These are phyloP conservation scores for Aplidium turbinatum DNA, from an alignment of 23 tunicate genomes.

Conservation along the genomic window DNA sequence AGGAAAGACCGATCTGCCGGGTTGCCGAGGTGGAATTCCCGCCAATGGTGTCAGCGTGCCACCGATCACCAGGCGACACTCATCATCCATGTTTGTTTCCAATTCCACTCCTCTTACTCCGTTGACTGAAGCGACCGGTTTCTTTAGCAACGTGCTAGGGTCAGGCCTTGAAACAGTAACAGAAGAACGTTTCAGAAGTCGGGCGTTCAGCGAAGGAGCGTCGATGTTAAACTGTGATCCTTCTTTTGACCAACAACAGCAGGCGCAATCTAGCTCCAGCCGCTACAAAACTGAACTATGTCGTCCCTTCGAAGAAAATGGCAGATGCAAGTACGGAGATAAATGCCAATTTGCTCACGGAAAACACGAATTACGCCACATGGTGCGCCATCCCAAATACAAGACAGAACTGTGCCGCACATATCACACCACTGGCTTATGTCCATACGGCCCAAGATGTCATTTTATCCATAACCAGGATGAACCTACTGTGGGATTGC, in stretches of 20 bases:
- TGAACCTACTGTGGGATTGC: constrained; percentile 32
- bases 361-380: constrained; percentile 82
- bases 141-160: constrained; percentile 1
- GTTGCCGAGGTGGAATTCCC: not conserved
- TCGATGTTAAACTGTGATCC: constrained; percentile 37
- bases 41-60: constrained; percentile 20
- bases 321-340: constrained; percentile 95
- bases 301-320: constrained; percentile 93
- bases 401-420: constrained; percentile 97
- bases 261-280: constrained; percentile 57
- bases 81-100: constrained; percentile 41
- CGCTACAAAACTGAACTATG: constrained; percentile 98
- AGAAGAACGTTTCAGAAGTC: constrained; percentile 71
- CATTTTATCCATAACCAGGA: constrained; percentile 95
- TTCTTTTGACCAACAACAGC: constrained; percentile 6
- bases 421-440: constrained; percentile 92
- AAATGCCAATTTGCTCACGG: constrained; percentile 99
- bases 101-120: not conserved
- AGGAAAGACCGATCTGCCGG: constrained; percentile 17
- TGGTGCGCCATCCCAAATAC: constrained; percentile 96
- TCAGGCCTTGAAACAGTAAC: constrained; percentile 44
- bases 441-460: constrained; percentile 96
- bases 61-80: constrained; percentile 59
- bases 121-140: constrained; percentile 1
- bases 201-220: constrained; percentile 93